These are phyloP conservation scores for Prunella fulvescens DNA, from an alignment of 2,113 vertebrate species.

Conservation along the genomic window DNA sequence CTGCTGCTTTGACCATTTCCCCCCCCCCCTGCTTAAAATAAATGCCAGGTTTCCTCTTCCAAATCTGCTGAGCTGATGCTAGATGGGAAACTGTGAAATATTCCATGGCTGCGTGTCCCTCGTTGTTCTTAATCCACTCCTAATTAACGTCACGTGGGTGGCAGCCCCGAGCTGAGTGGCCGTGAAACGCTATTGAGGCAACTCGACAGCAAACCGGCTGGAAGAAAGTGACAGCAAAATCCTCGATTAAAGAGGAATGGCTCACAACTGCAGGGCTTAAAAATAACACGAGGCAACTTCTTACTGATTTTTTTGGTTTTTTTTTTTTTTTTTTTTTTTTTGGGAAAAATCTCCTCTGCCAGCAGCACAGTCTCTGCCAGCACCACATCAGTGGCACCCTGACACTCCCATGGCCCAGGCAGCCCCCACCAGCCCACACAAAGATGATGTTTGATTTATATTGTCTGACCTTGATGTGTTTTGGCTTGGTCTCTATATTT, in stretches of 20 bases:
- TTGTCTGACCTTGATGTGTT: neutral
- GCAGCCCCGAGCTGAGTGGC: neutral
- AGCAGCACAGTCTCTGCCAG: neutral
- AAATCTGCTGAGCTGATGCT: neutral
- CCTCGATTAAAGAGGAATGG: neutral
- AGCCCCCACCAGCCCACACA: neutral
- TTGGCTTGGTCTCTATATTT: neutral
- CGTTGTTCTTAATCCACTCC: neutral
- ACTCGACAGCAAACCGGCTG: neutral
- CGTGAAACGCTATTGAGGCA: neutral
- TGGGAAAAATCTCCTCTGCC: neutral
- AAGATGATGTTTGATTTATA: neutral
- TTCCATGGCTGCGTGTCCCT: neutral
- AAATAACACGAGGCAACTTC: neutral
- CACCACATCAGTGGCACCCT: neutral
- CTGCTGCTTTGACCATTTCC: neutral
- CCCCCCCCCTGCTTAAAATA: neutral
- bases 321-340: neutral
- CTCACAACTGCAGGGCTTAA: neutral
- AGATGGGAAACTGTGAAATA: neutral
- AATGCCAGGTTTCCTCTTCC: neutral
- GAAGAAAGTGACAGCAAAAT: conserved; percentile 21
- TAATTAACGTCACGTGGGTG: neutral
- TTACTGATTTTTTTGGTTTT: neutral
- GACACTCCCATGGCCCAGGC: accelerated